Conservation (phyloP, 2,797 vertebrate species). For the Xerus rutilus region DNA sequence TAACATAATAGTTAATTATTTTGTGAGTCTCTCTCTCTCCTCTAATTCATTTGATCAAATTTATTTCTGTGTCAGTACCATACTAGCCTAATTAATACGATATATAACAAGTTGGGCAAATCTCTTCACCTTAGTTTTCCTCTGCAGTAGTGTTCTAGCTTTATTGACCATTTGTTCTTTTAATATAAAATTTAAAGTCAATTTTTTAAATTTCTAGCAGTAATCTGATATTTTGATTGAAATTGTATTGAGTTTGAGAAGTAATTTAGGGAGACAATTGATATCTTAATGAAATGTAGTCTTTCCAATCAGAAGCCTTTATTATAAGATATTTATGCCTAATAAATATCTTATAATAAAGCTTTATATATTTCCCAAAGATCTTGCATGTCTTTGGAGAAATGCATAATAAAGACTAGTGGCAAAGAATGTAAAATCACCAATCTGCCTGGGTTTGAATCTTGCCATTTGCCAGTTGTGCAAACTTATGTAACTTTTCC, state of each 20-base stretch:
- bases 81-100: neutral
- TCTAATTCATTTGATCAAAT: neutral
- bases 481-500: neutral
- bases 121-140: neutral
- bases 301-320: conserved; percentile 17
- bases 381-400: conserved; percentile 17
- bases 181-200: conserved; percentile 34
- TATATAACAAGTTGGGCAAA: neutral
- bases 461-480: neutral
- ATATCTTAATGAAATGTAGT: conserved; percentile 13
- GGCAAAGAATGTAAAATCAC: neutral
- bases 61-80: neutral
- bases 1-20: neutral
- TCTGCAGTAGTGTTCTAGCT: neutral
- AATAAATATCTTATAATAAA: neutral
- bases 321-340: neutral
- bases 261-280: neutral
- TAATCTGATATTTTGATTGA: conserved; percentile 42
- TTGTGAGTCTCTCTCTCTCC: neutral
- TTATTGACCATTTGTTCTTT: conserved; percentile 36
- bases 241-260: conserved; percentile 7
- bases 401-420: neutral
- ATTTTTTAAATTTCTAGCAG: conserved; percentile 25
- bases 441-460: neutral
- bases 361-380: conserved; percentile 17